phyloP scores from a whole-genome alignment of 2,113 vertebrate genomes.

The Mohoua ochrocephala region DNA sequence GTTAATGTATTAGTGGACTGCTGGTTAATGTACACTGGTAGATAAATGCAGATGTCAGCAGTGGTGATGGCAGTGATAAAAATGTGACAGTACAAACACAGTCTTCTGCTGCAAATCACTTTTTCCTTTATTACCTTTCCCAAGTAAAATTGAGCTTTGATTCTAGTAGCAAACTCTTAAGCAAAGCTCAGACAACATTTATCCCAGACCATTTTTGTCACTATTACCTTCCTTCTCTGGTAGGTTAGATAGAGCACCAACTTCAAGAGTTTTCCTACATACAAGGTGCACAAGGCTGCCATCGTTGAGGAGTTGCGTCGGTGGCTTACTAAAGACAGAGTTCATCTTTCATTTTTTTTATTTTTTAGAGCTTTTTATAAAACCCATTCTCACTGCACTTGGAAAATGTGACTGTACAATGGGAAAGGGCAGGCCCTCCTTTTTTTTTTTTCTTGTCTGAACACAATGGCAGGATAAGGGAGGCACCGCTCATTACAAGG shows the following conservation, averaged over 20 bases:
- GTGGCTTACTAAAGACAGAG: not conserved
- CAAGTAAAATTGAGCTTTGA: not conserved
- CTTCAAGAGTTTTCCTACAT: not conserved
- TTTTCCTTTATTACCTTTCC: not conserved
- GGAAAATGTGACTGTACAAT: slow-evolving; percentile 56
- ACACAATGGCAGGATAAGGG: slow-evolving; percentile 71
- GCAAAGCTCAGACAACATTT: not conserved
- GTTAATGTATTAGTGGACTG: not conserved
- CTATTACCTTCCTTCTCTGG: not conserved
- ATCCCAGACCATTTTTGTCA: not conserved
- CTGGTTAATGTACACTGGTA: not conserved
- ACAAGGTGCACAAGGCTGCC: not conserved
- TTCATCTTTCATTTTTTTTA: not conserved
- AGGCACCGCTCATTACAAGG: slow-evolving; percentile 44
- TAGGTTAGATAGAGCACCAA: not conserved
- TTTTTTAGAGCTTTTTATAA: not conserved
- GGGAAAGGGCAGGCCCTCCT: slow-evolving; percentile 37
- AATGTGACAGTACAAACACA: not conserved
- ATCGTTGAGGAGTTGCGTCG: not conserved
- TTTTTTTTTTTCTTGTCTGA: slow-evolving; percentile 1
- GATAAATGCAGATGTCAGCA: not conserved
- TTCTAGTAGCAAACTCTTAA: not conserved
- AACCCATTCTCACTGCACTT: slow-evolving; percentile 31
- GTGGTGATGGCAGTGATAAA: not conserved
- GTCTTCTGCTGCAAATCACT: not conserved